Percentiles rank a stretch among this genome's conserved stretches.
Conservation (phyloP, 1,140 invertebrate genomes). For the Thaumatotibia leucotreta region DNA sequence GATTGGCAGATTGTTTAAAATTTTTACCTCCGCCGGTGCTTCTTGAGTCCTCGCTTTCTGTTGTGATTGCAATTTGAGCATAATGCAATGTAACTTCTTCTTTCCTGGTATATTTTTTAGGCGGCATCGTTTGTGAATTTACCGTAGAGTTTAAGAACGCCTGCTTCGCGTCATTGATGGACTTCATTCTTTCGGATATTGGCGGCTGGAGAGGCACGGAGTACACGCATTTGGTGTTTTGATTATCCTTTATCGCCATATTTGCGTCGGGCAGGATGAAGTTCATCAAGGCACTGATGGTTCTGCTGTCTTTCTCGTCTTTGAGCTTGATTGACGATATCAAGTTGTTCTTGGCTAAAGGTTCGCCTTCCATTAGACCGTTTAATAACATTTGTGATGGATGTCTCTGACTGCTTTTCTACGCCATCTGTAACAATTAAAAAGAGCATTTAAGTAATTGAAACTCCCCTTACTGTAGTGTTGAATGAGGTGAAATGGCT, state of each 20-base stretch:
- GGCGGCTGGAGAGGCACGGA: slow-evolving; percentile 51
- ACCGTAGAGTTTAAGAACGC: slow-evolving; percentile 58
- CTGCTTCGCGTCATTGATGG: slow-evolving; percentile 55
- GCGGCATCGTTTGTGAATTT: slow-evolving; percentile 19
- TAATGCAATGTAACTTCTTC: slow-evolving; percentile 56
- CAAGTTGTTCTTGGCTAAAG: slow-evolving; percentile 48
- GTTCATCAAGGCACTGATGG: slow-evolving; percentile 56
- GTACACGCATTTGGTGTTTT: slow-evolving; percentile 56
- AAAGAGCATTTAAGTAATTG: slow-evolving; percentile 18
- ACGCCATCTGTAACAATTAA: slow-evolving; percentile 69
- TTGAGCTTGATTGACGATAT: slow-evolving; percentile 52
- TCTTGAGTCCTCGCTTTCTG: slow-evolving; percentile 63
- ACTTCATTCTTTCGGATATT: slow-evolving; percentile 41
- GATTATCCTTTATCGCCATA: slow-evolving; percentile 66
- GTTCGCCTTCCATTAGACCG: slow-evolving; percentile 61
- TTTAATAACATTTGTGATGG: slow-evolving; percentile 58
- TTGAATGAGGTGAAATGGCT: not conserved
- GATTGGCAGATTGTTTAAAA: slow-evolving; percentile 23
- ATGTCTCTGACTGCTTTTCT: slow-evolving; percentile 54
- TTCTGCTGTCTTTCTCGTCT: slow-evolving; percentile 51
- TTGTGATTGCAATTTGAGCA: slow-evolving; percentile 63
- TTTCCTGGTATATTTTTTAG: slow-evolving; percentile 22
- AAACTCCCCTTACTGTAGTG: not conserved
- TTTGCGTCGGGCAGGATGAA: slow-evolving; percentile 54
- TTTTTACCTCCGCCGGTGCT: slow-evolving; percentile 66